Evolutionary conservation across 2,113 vertebrate genomes (phyloP), one percentile per base, ranked within the genome.

Genomic region (Garra rufa): DNA sequence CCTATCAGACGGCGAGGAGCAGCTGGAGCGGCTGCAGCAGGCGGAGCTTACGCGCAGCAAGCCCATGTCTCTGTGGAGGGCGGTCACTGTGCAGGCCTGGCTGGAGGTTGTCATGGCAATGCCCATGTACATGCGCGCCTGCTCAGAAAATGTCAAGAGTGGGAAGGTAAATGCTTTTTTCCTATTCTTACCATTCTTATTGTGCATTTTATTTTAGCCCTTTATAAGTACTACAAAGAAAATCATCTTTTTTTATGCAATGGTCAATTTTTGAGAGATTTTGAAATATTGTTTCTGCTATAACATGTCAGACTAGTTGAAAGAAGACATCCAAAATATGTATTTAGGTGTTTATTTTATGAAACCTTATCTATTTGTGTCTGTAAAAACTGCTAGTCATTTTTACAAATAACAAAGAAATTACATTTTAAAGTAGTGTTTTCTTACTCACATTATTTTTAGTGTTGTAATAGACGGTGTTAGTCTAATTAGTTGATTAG

Each of bases 1-100:
- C 92, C 92, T 93, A 88, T 96, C 96, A 2, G 95, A 96, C 8
- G 95, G 95, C 2, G 96, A 96, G 91, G 96, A 96, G 83, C 95
- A 96, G 91, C 82, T 92, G 91, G 96, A 97, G 88, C 93, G 95
- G 81, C 93, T 96, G 83, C 95, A 96, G 91, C 95, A 96, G 85
- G 95, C 93, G 44, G 95, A 95, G 91, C 81, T 93, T 44, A 87
- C 91, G 28, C 81, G 93, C 77, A 91, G 86, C 85, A 93, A 89
- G 0, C 93, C 93, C 74, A 94, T 95, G 92, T 92, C 93, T 14
- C 92, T 90, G 83, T 95, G 94, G 94, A 94, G 91, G 90, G 93
- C 94, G 0, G 90, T 91, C n/a, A 87, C 93, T 0, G 92, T 95
- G 15, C 94, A 93, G 87, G 92, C 94, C 75, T 95, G 94, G 94